Evolutionary conservation across 2,797 vertebrate genomes (phyloP).

Genomic region (Rhabdophis nuchalis): DNA sequence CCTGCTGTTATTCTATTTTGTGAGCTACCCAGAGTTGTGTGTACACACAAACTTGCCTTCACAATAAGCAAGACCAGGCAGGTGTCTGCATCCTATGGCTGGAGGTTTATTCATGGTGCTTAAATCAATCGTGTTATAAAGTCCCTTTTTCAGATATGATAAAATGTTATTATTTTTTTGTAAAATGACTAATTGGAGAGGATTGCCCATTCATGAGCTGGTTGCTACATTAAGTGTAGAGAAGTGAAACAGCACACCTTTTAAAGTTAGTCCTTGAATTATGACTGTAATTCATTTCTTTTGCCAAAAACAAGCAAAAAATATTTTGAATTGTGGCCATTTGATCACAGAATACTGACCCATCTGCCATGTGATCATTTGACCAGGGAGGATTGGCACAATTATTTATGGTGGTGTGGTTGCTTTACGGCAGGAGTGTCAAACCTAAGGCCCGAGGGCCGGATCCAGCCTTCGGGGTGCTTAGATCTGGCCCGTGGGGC

Average conservation of each 20-base stretch:
- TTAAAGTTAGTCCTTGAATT: neutral
- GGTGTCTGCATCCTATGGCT: neutral
- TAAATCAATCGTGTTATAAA: neutral
- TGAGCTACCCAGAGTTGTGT: neutral
- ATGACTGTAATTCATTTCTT: neutral
- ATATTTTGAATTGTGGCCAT: neutral
- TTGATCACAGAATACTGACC: neutral
- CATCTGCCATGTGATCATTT: neutral
- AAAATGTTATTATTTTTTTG: neutral
- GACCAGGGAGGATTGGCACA: neutral
- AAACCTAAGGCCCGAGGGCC: too few species aligned
- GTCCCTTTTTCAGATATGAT: neutral
- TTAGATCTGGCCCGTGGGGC: too few species aligned
- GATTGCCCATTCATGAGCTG: neutral
- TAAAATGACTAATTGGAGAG: neutral
- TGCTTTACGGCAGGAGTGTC: neutral
- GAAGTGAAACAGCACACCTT: neutral
- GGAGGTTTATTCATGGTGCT: neutral
- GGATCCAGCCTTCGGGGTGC: too few species aligned
- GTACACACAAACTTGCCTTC: neutral
- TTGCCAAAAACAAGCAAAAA: neutral
- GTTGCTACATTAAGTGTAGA: neutral
- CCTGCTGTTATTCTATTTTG: neutral
- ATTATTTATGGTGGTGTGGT: neutral
- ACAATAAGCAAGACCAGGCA: neutral